Base-by-base conservation (phyloP, 2,888 invertebrate genomes). In the Pachydiplax longipennis region DNA sequence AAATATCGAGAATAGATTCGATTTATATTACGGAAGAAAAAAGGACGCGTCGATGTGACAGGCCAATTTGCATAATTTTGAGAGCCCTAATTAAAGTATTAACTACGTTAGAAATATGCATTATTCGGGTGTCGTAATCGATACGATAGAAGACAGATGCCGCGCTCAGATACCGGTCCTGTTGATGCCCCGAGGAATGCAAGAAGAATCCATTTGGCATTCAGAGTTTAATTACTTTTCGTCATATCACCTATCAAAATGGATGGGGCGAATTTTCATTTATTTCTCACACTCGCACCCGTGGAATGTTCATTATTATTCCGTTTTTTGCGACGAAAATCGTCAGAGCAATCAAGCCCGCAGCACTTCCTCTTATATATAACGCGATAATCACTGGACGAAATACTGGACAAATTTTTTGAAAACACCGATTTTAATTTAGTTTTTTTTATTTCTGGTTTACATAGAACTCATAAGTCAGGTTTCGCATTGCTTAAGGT, bases 121-220 rank as follows among this genome's bases (percentile, higher is more conserved):
- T 61, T 87, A 53, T 87, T 87, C 87, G 87, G 87, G 25, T 37
- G 87, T 35, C 37, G 87, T 87, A 87, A 87, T 87, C 87, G 87
- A 87, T 87, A 87, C 13, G 53, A 61, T 58, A 87, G 37, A 73
- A 73, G 25, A 25, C 73, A 73, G 37, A 61, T 87, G 37, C 61
- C 87, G 87, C 61, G 22, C 35, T 61, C 58, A 87, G 87, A 87
- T 87, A 87, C 83, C 83, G 83, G 83, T 83, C 58, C 58, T 5
- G 35, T 31, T 31, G 83, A n/a, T 40, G 87, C 61, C 87, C 22
- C 10, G 37, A 87, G 87, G 87, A 87, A 83, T 83, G 35, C 35
- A 58, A 83, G 87, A 37, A 65, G 83, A 83, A 58, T 83, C n/a
- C 61, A 87, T 87, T 87, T 61, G 37, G 87, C 58, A 87, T 61